These are phyloP conservation scores for Eudyptes chrysolophus DNA, from an alignment of 2,113 vertebrate species.

Conservation along the genomic window DNA sequence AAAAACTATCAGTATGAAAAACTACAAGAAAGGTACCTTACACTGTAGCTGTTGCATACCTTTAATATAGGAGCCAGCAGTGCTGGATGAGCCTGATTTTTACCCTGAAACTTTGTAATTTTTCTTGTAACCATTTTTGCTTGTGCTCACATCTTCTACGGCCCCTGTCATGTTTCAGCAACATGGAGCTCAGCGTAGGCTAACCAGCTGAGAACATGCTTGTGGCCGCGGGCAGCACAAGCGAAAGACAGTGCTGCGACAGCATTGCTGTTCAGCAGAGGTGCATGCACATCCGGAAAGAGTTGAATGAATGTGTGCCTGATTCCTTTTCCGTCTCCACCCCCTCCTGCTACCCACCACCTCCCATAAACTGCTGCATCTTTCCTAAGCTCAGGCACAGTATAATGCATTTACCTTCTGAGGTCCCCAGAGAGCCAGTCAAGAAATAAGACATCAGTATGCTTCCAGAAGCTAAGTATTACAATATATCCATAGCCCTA, in stretches of 20 bases:
- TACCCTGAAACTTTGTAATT: neutral
- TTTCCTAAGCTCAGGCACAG: neutral
- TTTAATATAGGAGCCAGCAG: neutral
- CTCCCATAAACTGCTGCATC: neutral
- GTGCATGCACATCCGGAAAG: neutral
- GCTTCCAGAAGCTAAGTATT: neutral
- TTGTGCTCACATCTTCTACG: neutral
- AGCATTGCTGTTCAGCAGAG: accelerated
- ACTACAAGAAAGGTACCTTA: neutral
- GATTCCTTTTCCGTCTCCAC: neutral
- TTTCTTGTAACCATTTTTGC: neutral
- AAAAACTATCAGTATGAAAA: neutral
- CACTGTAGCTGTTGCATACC: neutral
- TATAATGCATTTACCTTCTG: neutral
- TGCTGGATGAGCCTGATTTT: neutral
- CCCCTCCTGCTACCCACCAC: neutral
- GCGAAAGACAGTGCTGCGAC: neutral
- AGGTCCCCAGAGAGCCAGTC: neutral
- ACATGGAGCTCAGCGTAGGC: neutral
- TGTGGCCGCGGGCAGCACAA: neutral
- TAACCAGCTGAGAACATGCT: neutral
- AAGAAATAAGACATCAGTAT: neutral
- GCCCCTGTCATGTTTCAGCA: neutral
- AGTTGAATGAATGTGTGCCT: neutral
- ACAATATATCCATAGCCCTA: neutral